A percentile compares a stretch with the other conserved stretches of the same genome.
Evolutionary conservation across 1,140 invertebrate species (phyloP).

Genomic region (Drosophila saltans): DNA sequence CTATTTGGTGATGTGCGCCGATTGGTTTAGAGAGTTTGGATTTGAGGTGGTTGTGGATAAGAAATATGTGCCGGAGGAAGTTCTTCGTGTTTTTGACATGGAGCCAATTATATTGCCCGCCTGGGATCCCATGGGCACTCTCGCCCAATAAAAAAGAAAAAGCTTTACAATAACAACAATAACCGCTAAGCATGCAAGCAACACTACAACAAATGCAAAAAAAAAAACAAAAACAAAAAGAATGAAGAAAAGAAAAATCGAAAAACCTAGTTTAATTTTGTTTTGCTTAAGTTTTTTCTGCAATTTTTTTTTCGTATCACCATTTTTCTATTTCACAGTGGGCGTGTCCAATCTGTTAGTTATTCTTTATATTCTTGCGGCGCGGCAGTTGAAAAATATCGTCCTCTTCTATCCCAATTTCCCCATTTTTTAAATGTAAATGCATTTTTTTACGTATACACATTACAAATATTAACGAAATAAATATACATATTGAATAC

Average conservation of each 20-base stretch:
- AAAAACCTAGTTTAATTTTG: conserved; percentile 16
- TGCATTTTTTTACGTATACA: conserved; percentile 63
- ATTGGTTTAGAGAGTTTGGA: conserved; percentile 95
- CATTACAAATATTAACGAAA: conserved; percentile 48
- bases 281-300: conserved; percentile 13
- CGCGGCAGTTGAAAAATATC: not conserved
- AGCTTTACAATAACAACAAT: conserved; percentile 50
- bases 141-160: conserved; percentile 85
- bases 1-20: conserved; percentile 91
- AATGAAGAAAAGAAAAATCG: not conserved
- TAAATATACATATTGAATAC: conserved; percentile 67
- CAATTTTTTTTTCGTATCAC: not conserved
- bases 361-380: conserved; percentile 2
- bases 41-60: conserved; percentile 96
- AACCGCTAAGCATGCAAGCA: conserved; percentile 26
- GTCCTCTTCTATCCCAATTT: not conserved
- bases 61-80: conserved; percentile 89
- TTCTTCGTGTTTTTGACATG: conserved; percentile 90
- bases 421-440: conserved; percentile 43
- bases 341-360: conserved; percentile 2
- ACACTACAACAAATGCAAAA: conserved; percentile 14
- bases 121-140: conserved; percentile 96
- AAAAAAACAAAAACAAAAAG: conserved; percentile 12
- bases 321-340: not conserved
- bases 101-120: conserved; percentile 91